Base-by-base conservation (phyloP, 2,113 vertebrate species). In the Penelope pileata region DNA sequence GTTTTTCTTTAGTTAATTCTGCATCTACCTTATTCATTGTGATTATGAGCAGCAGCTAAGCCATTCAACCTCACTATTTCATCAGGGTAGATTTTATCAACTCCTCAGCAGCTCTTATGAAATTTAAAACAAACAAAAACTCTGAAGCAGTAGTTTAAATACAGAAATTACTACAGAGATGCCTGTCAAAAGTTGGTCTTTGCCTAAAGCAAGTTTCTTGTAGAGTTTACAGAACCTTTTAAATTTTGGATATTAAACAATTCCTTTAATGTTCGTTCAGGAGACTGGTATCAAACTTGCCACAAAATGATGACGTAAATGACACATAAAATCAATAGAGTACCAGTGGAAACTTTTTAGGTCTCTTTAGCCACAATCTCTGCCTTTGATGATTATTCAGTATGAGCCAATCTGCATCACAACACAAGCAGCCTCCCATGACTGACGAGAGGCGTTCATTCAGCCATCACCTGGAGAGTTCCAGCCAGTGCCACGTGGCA, bases 171-270 rank as follows among this genome's bases (percentile, higher is more conserved):
- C 26, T 79, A 16, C 66, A 53, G 63, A 85, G 10, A 64, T n/a
- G 7, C 16, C 5, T 88, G 66, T 80, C 14, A 76, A 56, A 78
- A 75, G 6, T 29, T 47, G 26, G 72, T 47, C 51, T 82, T 73
- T 92, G 29, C 54, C 67, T 62, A 82, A 86, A 91, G n/a, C 7
- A 38, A 29, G 2, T 27, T 4, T 34, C 77, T 59, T 36, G 43
- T 19, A 74, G 70, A 92, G 86, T 58, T 83, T 90, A 36, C 48
- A 73, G 69, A 59, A 91, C 83, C 40, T 74, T 60, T 82, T 64
- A 19, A 7, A 80, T 95, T 95, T 90, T 83, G 50, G 82, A 94
- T 34, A 77, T 89, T 79, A 94, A 96, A 91, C 84, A 86, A 93
- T 40, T 47, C 59, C 86, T 93, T 94, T 87, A 92, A 86, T 74